These are phyloP conservation scores for Dromiciops gliroides DNA, from an alignment of 2,113 vertebrate genomes.

Conservation along the genomic window DNA sequence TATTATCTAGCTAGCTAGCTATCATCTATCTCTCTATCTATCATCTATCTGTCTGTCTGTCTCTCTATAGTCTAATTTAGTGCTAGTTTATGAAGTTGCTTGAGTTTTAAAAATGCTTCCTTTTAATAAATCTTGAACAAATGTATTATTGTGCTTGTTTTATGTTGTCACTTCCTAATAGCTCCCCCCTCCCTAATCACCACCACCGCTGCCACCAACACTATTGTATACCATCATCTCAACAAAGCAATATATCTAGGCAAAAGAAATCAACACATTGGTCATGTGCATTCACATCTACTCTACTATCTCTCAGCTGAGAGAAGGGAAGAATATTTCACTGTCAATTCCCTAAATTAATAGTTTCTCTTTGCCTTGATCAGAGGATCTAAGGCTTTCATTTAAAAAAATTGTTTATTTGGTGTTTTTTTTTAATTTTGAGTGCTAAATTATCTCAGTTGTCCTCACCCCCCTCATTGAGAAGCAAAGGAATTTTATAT, in stretches of 20 bases:
- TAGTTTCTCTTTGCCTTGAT: not conserved
- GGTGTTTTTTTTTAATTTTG: too few relatives aligned
- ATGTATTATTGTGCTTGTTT: not conserved
- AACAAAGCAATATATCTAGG: not conserved
- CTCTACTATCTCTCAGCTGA: not conserved
- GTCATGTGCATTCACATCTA: not conserved
- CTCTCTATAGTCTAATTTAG: not conserved
- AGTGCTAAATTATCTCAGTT: too few relatives aligned
- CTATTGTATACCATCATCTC: not conserved
- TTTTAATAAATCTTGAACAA: not conserved
- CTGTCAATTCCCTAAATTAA: not conserved
- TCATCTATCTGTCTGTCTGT: too few relatives aligned
- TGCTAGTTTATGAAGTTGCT: not conserved
- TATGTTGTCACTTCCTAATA: not conserved
- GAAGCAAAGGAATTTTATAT: too few relatives aligned
- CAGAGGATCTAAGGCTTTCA: too few relatives aligned
- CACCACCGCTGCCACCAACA: not conserved
- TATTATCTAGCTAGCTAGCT: too few relatives aligned
- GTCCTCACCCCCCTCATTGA: too few relatives aligned
- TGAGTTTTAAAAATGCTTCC: not conserved
- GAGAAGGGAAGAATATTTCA: not conserved
- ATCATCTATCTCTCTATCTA: too few relatives aligned
- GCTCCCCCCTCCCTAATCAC: not conserved
- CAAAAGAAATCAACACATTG: not conserved
- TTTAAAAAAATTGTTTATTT: too few relatives aligned